Conservation (phyloP, 2,888 invertebrate species). For the Orchesellides sinensis region DNA sequence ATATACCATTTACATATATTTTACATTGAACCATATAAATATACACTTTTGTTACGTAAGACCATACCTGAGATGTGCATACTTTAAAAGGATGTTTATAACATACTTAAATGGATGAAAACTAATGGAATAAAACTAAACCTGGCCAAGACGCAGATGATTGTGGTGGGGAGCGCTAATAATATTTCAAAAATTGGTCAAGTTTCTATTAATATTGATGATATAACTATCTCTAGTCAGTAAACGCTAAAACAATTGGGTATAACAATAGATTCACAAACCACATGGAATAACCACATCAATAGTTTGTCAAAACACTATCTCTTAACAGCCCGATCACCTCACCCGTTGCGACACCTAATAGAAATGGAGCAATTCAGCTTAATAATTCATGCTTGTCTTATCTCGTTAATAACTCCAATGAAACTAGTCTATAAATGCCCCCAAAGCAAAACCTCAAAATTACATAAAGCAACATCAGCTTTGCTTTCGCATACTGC, state of each 20-base stretch:
- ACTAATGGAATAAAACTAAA: neutral
- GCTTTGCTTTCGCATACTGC: too few relatives aligned
- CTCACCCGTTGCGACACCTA: neutral
- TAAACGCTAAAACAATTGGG: conserved; percentile 5
- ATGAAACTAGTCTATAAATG: neutral
- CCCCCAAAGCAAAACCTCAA: too few relatives aligned
- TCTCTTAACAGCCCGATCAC: neutral
- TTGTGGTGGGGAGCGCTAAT: neutral
- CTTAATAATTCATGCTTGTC: neutral
- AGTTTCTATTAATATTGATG: neutral
- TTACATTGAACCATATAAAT: too few relatives aligned
- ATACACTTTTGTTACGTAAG: too few relatives aligned
- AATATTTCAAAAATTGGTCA: neutral
- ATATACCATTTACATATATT: too few relatives aligned
- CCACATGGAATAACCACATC: neutral
- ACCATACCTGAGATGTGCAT: too few relatives aligned
- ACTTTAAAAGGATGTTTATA: too few relatives aligned
- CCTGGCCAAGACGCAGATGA: neutral
- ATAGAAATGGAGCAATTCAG: neutral
- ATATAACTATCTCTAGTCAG: neutral
- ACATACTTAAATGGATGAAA: neutral
- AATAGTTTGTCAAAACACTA: neutral
- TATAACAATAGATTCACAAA: neutral
- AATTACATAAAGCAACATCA: too few relatives aligned
- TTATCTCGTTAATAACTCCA: neutral